A percentile compares a stretch with the other conserved stretches of the same genome.
phyloP scores from a whole-genome alignment of 2,113 vertebrate genomes.

The Himantopus leucocephalus region DNA sequence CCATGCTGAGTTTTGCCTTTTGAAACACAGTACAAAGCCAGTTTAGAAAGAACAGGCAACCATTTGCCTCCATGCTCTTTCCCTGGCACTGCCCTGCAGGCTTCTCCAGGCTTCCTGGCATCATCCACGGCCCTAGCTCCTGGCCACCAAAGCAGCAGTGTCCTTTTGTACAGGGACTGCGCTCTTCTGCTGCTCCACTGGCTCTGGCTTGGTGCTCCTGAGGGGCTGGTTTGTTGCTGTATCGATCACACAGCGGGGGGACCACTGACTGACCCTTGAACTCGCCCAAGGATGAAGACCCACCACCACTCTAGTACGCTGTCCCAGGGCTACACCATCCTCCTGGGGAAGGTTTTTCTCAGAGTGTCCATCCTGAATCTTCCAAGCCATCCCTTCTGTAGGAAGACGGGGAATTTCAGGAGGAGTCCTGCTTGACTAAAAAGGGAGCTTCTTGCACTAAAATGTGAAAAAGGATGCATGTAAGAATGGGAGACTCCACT shows the following conservation, averaged over 20 bases:
- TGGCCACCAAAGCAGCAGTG: not conserved
- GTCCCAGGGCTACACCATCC: not conserved
- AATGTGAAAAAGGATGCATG: not conserved
- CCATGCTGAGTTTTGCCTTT: not conserved
- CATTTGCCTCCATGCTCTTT: fast-evolving
- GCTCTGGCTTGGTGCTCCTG: not conserved
- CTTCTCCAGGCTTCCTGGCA: not conserved
- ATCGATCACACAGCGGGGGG: not conserved
- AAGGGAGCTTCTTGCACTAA: not conserved
- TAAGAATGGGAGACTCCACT: not conserved
- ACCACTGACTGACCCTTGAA: not conserved
- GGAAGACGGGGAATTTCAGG: not conserved
- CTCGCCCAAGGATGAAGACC: not conserved
- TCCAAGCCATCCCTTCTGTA: not conserved
- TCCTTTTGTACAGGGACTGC: not conserved
- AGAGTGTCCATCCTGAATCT: not conserved
- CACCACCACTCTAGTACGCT: fast-evolving
- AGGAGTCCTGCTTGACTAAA: not conserved
- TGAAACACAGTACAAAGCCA: not conserved
- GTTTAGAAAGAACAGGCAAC: not conserved
- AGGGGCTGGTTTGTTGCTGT: not conserved
- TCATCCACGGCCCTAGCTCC: too few relatives aligned
- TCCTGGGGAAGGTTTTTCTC: not conserved
- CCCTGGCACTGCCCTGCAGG: not conserved
- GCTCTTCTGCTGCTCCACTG: not conserved